These are phyloP conservation scores for Cephus cinctus DNA, from an alignment of 1,140 invertebrate genomes.

Conservation along the genomic window DNA sequence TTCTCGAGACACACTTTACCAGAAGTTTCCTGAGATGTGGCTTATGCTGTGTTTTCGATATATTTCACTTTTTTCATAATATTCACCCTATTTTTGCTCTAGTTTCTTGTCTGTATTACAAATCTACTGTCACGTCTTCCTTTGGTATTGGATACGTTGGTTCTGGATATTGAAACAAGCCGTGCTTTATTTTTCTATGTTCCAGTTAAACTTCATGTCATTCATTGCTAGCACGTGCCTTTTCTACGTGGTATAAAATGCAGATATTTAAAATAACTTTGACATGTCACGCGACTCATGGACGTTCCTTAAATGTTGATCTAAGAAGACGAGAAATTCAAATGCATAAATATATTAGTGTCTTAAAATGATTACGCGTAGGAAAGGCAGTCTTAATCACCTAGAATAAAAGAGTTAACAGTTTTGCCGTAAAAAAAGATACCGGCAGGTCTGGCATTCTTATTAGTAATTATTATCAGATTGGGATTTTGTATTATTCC, in stretches of 20 bases:
- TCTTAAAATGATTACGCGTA: background rate
- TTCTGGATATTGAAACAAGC: slow-evolving; percentile 20
- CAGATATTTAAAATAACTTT: no score
- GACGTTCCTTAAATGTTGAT: no score
- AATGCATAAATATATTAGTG: no score
- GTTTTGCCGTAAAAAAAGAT: no score
- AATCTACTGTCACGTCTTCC: slow-evolving; percentile 17
- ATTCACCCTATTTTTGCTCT: slow-evolving; percentile 31
- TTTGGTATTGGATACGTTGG: slow-evolving; percentile 21
- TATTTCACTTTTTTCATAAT: slow-evolving; percentile 39
- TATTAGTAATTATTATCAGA: slow-evolving; percentile 18
- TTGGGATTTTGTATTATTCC: slow-evolving; percentile 17
- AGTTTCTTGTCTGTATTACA: slow-evolving; percentile 22
- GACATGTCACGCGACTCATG: no score
- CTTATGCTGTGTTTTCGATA: slow-evolving; percentile 49
- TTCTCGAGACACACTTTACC: slow-evolving; percentile 25
- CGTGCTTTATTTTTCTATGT: slow-evolving; percentile 7
- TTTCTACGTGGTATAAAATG: no score
- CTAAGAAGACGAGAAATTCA: no score
- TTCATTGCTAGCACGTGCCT: no score
- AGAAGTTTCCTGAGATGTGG: slow-evolving; percentile 41
- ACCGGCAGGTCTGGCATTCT: no score
- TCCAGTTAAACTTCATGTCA: slow-evolving; percentile 28
- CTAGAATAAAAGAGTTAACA: no score
- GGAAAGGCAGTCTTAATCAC: background rate